phyloP scores from a whole-genome alignment of 1,140 invertebrate genomes.

The Drosophila fuyamai region DNA sequence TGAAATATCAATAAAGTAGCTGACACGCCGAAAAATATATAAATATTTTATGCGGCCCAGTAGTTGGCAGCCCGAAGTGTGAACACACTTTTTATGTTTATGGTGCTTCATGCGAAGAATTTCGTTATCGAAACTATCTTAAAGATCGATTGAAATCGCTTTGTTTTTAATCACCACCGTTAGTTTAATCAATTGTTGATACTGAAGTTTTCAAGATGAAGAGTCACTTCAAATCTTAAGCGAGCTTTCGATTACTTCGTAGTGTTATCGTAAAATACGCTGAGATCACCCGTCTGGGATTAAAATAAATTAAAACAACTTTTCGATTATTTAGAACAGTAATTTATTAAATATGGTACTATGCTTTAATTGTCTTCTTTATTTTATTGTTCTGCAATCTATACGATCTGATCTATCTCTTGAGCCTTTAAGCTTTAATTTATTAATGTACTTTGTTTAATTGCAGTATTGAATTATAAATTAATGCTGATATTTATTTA shows the following conservation, averaged over 20 bases:
- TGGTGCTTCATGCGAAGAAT: not conserved
- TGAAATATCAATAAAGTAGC: slow-evolving; percentile 44
- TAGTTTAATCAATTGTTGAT: not conserved
- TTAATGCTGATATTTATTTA: not conserved
- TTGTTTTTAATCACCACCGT: not conserved
- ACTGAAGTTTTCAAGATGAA: too few relatives aligned
- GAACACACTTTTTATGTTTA: slow-evolving; percentile 14
- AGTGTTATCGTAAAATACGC: not conserved
- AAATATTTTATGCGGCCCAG: slow-evolving; percentile 19
- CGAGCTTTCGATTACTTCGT: too few relatives aligned
- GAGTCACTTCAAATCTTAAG: too few relatives aligned
- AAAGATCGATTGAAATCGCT: not conserved
- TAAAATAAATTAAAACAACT: not conserved
- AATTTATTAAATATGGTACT: not conserved
- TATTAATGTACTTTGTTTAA: not conserved
- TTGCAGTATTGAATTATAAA: not conserved
- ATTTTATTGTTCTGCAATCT: not conserved
- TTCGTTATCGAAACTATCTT: not conserved
- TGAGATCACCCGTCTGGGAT: not conserved
- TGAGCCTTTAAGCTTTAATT: not conserved
- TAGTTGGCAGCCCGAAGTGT: slow-evolving; percentile 3
- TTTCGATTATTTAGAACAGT: not conserved
- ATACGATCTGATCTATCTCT: not conserved
- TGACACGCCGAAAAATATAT: slow-evolving; percentile 29
- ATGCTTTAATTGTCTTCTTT: too few relatives aligned